Evolutionary conservation across 2,113 vertebrate genomes (phyloP), one percentile per base, ranked within the genome.

Genomic region (Bettongia penicillata): DNA sequence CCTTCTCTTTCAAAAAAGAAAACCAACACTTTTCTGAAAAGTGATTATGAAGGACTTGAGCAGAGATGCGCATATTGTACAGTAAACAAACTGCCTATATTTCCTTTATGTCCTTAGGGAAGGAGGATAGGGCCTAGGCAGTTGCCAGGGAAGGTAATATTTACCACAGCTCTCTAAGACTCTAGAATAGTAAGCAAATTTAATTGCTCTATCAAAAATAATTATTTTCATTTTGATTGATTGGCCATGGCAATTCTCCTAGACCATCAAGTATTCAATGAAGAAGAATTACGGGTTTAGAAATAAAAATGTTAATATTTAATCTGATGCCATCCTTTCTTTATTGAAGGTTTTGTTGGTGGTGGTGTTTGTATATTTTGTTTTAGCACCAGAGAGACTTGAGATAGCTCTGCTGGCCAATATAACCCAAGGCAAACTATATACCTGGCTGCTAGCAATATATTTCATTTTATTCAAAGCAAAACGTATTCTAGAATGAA

Each of bases 201-300:
- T 97, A 98, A 97, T 98, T 98, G 91, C 97, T 94, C 93, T 94
- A 97, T 91, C 90, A 97, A 91, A 98, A 93, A 97, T 98, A 98
- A 97, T 98, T 90, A 96, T 96, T 98, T 97, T 97, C 93, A 96
- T 8, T 48, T 49, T 2, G 26, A 97, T 98, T 57, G 57, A 61
- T 61, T 84, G 68, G 68, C 19, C 16, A 22, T 84, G 68, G 0
- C n/a, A 8, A 84, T 84, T 43, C 37, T 84, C 19, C n/a, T 19
- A 84, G 16, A 84, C 68, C 68, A 84, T 43, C 16, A 8, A 89
- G 97, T 98, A 96, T 98, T 98, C 98, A 98, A 98, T 95, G 93
- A 97, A 96, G 94, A 97, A 77, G 94, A 97, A 98, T 97, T 98
- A 92, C 91, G 97, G 12, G 6, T 97, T 98, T 98, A 96, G 91